Percentiles rank a stretch among this genome's conserved stretches.
Conservation (phyloP, 2,113 vertebrate species). For the Sigmodon hispidus region DNA sequence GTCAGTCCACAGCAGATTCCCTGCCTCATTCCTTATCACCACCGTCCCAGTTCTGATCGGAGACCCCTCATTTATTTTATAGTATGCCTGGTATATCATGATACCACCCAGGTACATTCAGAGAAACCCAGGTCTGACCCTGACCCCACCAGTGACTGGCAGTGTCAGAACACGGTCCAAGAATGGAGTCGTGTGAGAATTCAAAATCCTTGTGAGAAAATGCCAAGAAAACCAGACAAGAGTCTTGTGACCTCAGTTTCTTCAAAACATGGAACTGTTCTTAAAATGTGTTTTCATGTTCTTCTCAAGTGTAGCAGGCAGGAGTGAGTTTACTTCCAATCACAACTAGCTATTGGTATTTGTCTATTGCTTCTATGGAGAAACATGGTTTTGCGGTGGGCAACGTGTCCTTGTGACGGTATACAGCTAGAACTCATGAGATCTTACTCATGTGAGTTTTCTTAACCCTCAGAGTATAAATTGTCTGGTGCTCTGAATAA, state of each 20-base stretch:
- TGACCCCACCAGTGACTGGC: not conserved
- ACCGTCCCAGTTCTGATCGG: not conserved
- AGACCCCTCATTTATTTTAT: not conserved
- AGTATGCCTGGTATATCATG: not conserved
- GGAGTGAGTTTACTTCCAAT: not conserved
- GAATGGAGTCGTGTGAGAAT: not conserved
- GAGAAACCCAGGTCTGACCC: not conserved
- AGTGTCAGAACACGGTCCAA: not conserved
- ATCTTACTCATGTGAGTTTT: not conserved
- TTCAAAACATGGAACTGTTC: not conserved
- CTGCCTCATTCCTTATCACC: too few species aligned
- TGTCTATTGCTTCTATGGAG: not conserved
- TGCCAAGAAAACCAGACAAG: not conserved
- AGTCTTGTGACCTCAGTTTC: not conserved
- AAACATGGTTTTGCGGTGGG: not conserved
- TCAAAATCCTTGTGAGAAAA: not conserved
- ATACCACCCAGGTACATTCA: not conserved
- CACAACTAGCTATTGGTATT: not conserved
- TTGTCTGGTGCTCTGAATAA: not conserved
- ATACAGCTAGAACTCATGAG: not conserved
- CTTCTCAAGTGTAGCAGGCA: not conserved
- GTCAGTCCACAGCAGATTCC: not conserved
- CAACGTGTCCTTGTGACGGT: not conserved
- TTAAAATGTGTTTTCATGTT: not conserved
- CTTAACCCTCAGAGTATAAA: not conserved